phyloP scores from a whole-genome alignment of 2,797 vertebrate species.

The Danio choprae region DNA sequence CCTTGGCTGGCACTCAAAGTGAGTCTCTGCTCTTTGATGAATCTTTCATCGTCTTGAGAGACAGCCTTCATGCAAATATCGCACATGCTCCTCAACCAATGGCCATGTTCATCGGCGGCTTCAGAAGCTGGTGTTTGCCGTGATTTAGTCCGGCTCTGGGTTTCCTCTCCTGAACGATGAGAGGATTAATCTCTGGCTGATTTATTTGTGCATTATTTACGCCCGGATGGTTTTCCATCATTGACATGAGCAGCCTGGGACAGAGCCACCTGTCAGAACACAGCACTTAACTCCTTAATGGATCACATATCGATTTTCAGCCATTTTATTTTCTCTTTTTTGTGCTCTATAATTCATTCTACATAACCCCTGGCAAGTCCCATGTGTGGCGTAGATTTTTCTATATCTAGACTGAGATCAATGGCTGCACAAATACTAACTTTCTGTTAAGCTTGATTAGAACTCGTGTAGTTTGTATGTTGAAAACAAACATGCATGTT shows the following conservation, averaged over 20 bases:
- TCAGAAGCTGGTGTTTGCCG: neutral
- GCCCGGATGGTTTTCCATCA: conserved; percentile 35
- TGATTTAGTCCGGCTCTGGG: conserved; percentile 22
- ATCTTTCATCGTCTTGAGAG: conserved; percentile 57
- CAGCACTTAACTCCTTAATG: conserved; percentile 57
- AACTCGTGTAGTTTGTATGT: conserved; percentile 10
- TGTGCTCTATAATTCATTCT: conserved; percentile 52
- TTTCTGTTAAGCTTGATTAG: neutral
- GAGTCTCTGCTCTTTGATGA: conserved; percentile 56
- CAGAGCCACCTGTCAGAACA: conserved; percentile 53
- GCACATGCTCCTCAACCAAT: conserved; percentile 1
- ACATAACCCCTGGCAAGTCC: conserved; percentile 42
- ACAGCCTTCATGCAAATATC: conserved; percentile 44
- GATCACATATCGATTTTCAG: conserved; percentile 56
- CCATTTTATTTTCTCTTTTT: neutral
- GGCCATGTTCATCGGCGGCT: neutral
- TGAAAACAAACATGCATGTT: neutral
- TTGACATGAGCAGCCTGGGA: conserved; percentile 37
- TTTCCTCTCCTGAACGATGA: conserved; percentile 16
- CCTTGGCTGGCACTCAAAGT: conserved; percentile 54
- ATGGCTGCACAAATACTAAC: conserved; percentile 22
- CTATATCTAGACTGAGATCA: conserved; percentile 32
- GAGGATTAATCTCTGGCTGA: conserved; percentile 36
- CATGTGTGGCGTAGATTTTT: conserved; percentile 15
- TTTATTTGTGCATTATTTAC: conserved; percentile 49